phyloP scores from a whole-genome alignment of 2,888 invertebrate species.

The Stomorhina lunata region DNA sequence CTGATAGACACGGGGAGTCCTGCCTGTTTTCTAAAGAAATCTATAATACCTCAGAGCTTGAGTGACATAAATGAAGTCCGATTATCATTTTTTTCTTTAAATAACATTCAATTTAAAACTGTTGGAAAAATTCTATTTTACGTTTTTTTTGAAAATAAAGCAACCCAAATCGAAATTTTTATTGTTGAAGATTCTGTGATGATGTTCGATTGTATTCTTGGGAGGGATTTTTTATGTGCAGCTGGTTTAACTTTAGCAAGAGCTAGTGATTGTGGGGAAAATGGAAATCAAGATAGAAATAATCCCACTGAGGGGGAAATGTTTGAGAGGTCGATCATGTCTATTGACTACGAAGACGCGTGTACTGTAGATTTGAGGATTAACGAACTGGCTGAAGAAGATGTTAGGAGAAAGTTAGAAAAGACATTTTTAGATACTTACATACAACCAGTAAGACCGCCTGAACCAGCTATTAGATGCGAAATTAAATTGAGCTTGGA shows the following conservation, averaged over 20 bases:
- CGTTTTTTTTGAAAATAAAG: conserved; percentile 14
- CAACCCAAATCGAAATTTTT: conserved; percentile 6
- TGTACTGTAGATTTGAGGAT: background rate
- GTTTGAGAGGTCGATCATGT: conserved; percentile 13
- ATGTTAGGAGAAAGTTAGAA: background rate
- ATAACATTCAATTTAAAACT: conserved; percentile 22
- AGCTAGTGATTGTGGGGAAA: background rate
- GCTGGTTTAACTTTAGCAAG: background rate
- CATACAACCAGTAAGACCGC: background rate
- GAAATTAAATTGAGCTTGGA: conserved; percentile 46
- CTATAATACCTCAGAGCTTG: background rate
- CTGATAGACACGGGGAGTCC: conserved; percentile 40
- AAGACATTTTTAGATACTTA: background rate
- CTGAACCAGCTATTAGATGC: conserved; percentile 38
- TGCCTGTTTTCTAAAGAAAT: conserved; percentile 6
- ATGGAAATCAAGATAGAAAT: background rate
- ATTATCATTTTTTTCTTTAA: conserved; percentile 28
- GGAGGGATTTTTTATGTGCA: conserved; percentile 33
- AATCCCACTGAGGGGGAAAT: background rate
- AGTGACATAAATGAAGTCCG: background rate
- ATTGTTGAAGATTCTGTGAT: conserved; percentile 25
- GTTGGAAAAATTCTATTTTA: conserved; percentile 8
- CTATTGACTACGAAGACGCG: background rate
- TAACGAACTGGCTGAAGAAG: background rate
- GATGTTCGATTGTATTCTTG: conserved; percentile 18